These are phyloP conservation scores for Abrostola triplasia DNA, from an alignment of 2,888 invertebrate species.

Conservation along the genomic window DNA sequence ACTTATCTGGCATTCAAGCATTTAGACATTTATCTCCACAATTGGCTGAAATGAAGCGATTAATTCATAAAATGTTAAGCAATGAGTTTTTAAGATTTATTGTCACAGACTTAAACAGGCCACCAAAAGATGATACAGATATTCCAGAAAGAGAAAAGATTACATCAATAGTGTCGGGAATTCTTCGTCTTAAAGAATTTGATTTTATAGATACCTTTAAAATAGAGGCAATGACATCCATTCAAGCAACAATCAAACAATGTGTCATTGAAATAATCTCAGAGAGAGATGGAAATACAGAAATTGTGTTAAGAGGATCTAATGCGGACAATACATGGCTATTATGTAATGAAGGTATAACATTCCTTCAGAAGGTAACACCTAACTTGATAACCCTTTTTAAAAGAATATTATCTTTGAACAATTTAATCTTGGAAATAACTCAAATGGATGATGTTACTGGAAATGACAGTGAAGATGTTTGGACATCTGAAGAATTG, in stretches of 20 bases:
- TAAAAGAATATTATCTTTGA: slow-evolving; percentile 92
- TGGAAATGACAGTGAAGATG: slow-evolving; percentile 90
- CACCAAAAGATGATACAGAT: slow-evolving; percentile 87
- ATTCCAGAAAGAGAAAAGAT: slow-evolving; percentile 95
- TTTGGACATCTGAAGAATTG: slow-evolving; percentile 92
- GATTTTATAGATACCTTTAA: slow-evolving; percentile 96
- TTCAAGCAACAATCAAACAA: slow-evolving; percentile 96
- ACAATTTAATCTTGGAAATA: slow-evolving; percentile 93
- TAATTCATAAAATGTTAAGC: slow-evolving; percentile 98
- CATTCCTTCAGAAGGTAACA: slow-evolving; percentile 90
- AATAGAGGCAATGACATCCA: slow-evolving; percentile 96
- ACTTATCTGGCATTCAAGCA: slow-evolving; percentile 97
- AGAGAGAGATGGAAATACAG: slow-evolving; percentile 81
- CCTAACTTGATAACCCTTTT: slow-evolving; percentile 91
- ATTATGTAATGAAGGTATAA: slow-evolving; percentile 91
- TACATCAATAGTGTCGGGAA: slow-evolving; percentile 95
- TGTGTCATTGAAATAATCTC: slow-evolving; percentile 92
- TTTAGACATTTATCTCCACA: slow-evolving; percentile 98
- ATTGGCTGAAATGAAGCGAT: slow-evolving; percentile 97
- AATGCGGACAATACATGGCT: slow-evolving; percentile 86
- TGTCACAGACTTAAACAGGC: slow-evolving; percentile 96
- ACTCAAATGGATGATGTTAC: slow-evolving; percentile 89
- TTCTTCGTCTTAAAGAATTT: slow-evolving; percentile 95
- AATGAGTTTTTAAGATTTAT: slow-evolving; percentile 98
- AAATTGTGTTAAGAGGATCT: slow-evolving; percentile 82